A percentile compares a stretch with the other conserved stretches of the same genome.
These are phyloP conservation scores for Plebejus melissa DNA, from an alignment of 2,888 invertebrate species.

Conservation along the genomic window DNA sequence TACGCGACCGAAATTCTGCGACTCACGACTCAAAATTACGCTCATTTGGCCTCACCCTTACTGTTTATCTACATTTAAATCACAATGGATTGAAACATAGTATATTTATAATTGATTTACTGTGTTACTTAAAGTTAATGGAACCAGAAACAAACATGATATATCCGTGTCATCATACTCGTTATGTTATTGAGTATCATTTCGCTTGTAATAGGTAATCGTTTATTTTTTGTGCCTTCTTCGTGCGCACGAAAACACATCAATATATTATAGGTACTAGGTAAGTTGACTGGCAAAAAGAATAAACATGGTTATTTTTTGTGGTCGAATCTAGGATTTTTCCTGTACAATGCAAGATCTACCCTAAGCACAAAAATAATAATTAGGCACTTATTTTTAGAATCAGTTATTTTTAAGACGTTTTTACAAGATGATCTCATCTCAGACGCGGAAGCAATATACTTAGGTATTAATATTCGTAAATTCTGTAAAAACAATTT, in stretches of 20 bases:
- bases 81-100: background rate
- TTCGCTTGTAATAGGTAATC: constrained; percentile 31
- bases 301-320: background rate
- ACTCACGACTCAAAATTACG: no score
- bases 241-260: constrained; percentile 24
- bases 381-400: background rate
- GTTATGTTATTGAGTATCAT: constrained; percentile 20
- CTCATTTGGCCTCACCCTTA: no score
- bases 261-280: background rate
- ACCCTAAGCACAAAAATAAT: background rate
- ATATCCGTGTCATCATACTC: constrained; percentile 1
- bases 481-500: background rate
- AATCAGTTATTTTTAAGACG: background rate
- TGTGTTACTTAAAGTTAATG: background rate
- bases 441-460: background rate
- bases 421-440: background rate
- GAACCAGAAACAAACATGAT: constrained; percentile 1
- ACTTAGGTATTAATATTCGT: background rate
- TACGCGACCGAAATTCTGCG: no score
- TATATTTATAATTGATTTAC: background rate
- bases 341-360: background rate
- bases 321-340: background rate
- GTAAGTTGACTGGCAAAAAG: background rate
- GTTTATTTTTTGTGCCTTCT: constrained; percentile 30
- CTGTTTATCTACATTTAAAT: no score